Base-by-base conservation (phyloP, 23 tunicate species). In the Oikopleura dioica region DNA sequence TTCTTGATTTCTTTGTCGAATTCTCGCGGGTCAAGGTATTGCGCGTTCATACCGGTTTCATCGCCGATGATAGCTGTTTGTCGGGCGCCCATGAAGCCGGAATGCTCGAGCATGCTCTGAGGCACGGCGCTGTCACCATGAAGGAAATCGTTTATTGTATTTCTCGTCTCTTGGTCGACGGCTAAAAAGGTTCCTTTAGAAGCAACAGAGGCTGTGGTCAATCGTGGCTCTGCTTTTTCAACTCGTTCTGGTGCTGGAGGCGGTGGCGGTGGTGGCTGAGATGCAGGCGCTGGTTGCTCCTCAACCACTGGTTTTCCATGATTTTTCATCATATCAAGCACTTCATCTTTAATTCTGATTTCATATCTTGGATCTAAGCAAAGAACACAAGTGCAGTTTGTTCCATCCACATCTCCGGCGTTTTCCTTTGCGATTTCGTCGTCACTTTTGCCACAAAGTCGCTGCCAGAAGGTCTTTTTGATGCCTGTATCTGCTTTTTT, bases 391-490 rank as follows among this genome's bases (percentile, higher is more conserved):
- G 72, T 63, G 26, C 72, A 63, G 33, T 63, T 63, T 28, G 72
- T 16, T 24, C 72, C 72, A 2, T 63, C 72, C 33, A 63, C 16
- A 28, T 63, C 72, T 63, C 26, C 72, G 33, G 29, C 72, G 26
- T 23, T 16, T 63, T 63, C 72, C 26, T 63, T 63, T 63, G 16
- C 33, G 30, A 63, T 63, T 21, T 63, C 72, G 2, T 63, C 72
- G 30, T 63, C 72, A 21, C 33, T 21, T 63, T 63, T 63, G 29
- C 72, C 72, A 63, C 72, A 63, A 2, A 63, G 26, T 63, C 72
- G 72, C 33, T 63, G 72, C 72, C 72, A 63, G 33, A 63, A 63
- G 2, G 72, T 63, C 33, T 63, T 63, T 28, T 63, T 63, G 5
- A 16, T 28, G 16, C 72, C 72, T 28, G 72, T 63, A 2, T 63